Evolutionary conservation across 2,113 vertebrate genomes (phyloP).

Genomic region (Polyodon spathula): DNA sequence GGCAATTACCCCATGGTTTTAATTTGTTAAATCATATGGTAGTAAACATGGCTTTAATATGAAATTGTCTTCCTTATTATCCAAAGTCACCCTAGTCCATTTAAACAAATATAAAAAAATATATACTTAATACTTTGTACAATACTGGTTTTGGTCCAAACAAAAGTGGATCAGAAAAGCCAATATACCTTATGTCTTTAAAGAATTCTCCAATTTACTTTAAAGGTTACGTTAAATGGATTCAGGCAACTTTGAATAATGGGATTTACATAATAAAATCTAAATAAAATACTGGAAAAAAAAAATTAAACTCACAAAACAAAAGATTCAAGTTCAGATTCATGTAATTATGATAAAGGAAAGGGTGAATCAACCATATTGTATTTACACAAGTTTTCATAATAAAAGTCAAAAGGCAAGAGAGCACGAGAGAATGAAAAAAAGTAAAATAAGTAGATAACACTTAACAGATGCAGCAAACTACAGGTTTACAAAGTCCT

Average conservation of each 20-base stretch:
- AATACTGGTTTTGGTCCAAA: conserved; percentile 99
- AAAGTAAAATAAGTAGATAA: conserved; percentile 62
- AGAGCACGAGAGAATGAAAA: conserved; percentile 50
- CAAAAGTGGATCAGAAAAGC: conserved; percentile 99
- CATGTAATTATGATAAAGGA: conserved; percentile 73
- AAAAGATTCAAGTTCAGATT: conserved; percentile 86
- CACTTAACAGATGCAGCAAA: conserved; percentile 72
- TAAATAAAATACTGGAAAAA: conserved; percentile 87
- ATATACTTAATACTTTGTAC: conserved; percentile 90
- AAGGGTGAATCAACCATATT: conserved; percentile 63
- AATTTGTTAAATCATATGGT: conserved; percentile 98
- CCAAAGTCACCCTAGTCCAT: conserved; percentile 99
- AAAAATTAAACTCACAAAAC: conserved; percentile 60
- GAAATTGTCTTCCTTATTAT: conserved; percentile 98
- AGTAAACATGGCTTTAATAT: conserved; percentile 99
- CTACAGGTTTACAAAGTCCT: conserved; percentile 79
- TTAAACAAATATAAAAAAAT: conserved; percentile 99
- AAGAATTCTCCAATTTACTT: conserved; percentile 97
- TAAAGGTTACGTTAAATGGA: conserved; percentile 98
- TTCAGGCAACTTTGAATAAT: conserved; percentile 99
- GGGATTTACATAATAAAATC: conserved; percentile 97
- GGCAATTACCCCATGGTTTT: conserved; percentile 96
- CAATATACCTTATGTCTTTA: conserved; percentile 94
- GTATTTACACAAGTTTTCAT: conserved; percentile 87
- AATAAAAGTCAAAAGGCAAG: conserved; percentile 77